These are phyloP conservation scores for Etheostoma nigrum DNA, from an alignment of 2,797 vertebrate genomes.

Conservation along the genomic window DNA sequence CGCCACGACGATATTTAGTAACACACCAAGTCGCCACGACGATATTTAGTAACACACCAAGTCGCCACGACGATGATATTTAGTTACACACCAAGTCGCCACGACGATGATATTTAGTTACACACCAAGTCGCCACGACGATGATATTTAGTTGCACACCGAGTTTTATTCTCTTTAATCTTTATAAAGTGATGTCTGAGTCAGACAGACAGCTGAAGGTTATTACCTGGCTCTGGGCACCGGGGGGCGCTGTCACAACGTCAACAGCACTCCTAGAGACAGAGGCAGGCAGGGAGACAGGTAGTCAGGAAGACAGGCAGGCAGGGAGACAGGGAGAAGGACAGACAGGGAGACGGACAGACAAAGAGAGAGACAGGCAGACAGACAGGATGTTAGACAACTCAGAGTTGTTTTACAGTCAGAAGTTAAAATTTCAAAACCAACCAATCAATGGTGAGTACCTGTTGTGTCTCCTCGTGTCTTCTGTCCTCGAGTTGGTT, in stretches of 20 bases:
- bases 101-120: no score
- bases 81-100: no score
- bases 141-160: no score
- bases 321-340: no score
- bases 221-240: conserved; percentile 78
- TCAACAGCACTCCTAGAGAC: conserved; percentile 74
- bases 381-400: conserved; percentile 20
- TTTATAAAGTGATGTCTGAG: not conserved
- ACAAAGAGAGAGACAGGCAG: not conserved
- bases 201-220: not conserved
- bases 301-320: no score
- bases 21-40: no score
- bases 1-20: no score
- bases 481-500: conserved; percentile 82
- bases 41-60: no score
- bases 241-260: conserved; percentile 55
- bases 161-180: no score
- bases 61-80: no score
- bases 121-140: no score
- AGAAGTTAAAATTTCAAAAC: no score
- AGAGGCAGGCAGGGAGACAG: not conserved
- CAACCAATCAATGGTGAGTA: not conserved
- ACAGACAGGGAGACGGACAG: not conserved
- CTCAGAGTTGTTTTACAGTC: not conserved
- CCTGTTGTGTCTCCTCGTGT: conserved; percentile 81